These are phyloP conservation scores for Pseudobourletiella spinata DNA, from an alignment of 1,140 invertebrate genomes.

Conservation along the genomic window DNA sequence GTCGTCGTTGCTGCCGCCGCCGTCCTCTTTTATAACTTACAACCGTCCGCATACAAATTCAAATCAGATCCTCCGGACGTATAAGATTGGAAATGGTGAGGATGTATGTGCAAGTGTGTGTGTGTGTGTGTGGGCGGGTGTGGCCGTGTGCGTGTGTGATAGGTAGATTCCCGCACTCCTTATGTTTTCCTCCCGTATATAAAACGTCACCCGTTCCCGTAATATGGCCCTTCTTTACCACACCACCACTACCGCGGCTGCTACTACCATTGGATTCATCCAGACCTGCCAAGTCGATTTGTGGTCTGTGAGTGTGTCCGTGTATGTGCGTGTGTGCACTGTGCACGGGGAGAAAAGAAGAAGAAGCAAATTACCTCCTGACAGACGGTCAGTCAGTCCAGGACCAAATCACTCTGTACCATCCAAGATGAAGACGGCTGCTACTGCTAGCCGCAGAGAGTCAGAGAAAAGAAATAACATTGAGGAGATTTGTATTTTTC, in stretches of 20 bases:
- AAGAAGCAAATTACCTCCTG: conserved; percentile 33
- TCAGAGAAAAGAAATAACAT: conserved; percentile 21
- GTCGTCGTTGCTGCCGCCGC: no score
- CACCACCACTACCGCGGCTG: no score
- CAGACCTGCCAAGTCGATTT: conserved; percentile 27
- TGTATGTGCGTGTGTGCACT: neutral
- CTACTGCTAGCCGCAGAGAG: no score
- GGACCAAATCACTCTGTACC: conserved; percentile 19
- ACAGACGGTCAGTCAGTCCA: conserved; percentile 18
- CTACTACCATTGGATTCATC: no score
- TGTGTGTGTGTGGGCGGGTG: no score
- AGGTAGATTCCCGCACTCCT: no score
- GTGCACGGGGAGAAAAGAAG: neutral
- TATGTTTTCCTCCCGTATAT: no score
- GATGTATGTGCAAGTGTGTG: no score
- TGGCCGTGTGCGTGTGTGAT: no score
- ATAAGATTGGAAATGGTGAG: conserved; percentile 12
- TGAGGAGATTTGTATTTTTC: conserved; percentile 27
- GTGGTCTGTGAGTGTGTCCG: neutral
- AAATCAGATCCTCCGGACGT: conserved; percentile 24
- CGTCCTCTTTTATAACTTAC: no score
- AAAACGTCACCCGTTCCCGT: no score
- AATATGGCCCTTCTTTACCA: no score
- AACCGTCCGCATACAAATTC: conserved; percentile 21
- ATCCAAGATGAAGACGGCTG: conserved; percentile 11